Percentiles rank a stretch among this genome's conserved stretches.
Evolutionary conservation across 2,113 vertebrate species (phyloP).

Genomic region (Carassius auratus): DNA sequence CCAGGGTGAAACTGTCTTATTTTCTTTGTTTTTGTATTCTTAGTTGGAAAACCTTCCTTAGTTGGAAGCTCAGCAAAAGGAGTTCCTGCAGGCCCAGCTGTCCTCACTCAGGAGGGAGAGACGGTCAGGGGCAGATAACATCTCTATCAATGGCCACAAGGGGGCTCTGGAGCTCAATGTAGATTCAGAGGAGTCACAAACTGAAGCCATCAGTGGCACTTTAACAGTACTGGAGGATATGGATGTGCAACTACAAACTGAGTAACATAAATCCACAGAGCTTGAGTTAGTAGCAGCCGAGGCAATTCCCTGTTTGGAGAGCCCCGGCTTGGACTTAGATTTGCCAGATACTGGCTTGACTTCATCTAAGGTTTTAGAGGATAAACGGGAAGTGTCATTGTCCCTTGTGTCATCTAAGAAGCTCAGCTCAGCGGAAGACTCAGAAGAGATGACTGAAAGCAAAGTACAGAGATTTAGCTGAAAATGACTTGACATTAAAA

Average conservation of each 20-base stretch:
- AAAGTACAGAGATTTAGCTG: constrained; percentile 60
- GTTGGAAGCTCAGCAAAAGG: constrained; percentile 60
- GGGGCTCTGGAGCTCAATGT: constrained; percentile 44
- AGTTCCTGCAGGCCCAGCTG: constrained; percentile 65
- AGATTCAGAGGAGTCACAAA: constrained; percentile 12
- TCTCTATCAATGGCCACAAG: constrained; percentile 48
- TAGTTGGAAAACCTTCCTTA: constrained; percentile 61
- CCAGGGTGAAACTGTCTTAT: background rate
- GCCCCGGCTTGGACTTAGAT: constrained; percentile 42
- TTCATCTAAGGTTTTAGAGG: constrained; percentile 40
- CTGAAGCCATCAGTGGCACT: constrained; percentile 19
- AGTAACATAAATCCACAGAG: constrained; percentile 38
- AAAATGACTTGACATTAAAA: constrained; percentile 5
- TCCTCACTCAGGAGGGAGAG: constrained; percentile 61
- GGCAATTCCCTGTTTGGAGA: constrained; percentile 42
- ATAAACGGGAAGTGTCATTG: constrained; percentile 12
- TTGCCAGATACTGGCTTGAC: constrained; percentile 33
- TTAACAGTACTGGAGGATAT: constrained; percentile 59
- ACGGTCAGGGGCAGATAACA: constrained; percentile 22
- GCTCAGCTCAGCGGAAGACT: constrained; percentile 43
- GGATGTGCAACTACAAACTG: constrained; percentile 51
- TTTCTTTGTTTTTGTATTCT: background rate
- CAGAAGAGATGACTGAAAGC: constrained; percentile 32
- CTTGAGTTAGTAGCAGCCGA: constrained; percentile 31
- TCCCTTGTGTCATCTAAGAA: constrained; percentile 43